Percentiles rank a stretch among this genome's conserved stretches.
These are phyloP conservation scores for Pelagia noctiluca DNA, from an alignment of 30 jellyfish, hydroid and myxozoan genomes.

Conservation along the genomic window DNA sequence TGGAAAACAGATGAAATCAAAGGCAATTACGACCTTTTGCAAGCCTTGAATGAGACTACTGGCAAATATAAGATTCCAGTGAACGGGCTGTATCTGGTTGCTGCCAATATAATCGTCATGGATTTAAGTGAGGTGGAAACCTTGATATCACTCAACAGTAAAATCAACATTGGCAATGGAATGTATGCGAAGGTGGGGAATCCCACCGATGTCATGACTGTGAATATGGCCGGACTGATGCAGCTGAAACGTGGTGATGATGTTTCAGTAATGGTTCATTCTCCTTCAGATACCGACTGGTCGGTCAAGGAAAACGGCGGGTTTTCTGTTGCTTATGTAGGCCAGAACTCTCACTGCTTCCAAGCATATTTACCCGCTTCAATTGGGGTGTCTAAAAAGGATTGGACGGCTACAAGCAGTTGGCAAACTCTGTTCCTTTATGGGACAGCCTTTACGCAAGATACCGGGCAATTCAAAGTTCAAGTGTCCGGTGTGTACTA, in stretches of 20 bases:
- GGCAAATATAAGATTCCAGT: conserved; percentile 63
- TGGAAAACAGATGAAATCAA: conserved; percentile 68
- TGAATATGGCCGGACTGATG: conserved; percentile 79
- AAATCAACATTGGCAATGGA: conserved; percentile 51
- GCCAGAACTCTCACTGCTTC: conserved; percentile 65
- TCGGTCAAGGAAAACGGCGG: conserved; percentile 66
- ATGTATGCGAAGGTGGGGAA: conserved; percentile 68
- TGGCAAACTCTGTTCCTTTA: conserved; percentile 42
- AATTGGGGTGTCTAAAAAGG: background rate
- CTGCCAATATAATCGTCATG: conserved; percentile 64
- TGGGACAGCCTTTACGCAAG: conserved; percentile 42
- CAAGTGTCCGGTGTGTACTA: conserved; percentile 88
- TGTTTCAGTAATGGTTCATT: conserved; percentile 42
- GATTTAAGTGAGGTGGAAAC: conserved; percentile 67
- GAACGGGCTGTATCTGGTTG: conserved; percentile 73
- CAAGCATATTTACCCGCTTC: conserved; percentile 42
- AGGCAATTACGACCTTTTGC: conserved; percentile 85
- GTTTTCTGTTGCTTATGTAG: conserved; percentile 77
- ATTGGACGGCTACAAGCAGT: conserved; percentile 30
- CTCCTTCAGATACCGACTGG: conserved; percentile 92
- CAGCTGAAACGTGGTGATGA: conserved; percentile 57
- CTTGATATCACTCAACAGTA: conserved; percentile 44
- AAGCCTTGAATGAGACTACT: conserved; percentile 44
- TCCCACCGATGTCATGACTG: conserved; percentile 68
- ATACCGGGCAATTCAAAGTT: conserved; percentile 41